Evolutionary conservation across 2,888 invertebrate species (phyloP).

Genomic region (Charanyca ferruginea): DNA sequence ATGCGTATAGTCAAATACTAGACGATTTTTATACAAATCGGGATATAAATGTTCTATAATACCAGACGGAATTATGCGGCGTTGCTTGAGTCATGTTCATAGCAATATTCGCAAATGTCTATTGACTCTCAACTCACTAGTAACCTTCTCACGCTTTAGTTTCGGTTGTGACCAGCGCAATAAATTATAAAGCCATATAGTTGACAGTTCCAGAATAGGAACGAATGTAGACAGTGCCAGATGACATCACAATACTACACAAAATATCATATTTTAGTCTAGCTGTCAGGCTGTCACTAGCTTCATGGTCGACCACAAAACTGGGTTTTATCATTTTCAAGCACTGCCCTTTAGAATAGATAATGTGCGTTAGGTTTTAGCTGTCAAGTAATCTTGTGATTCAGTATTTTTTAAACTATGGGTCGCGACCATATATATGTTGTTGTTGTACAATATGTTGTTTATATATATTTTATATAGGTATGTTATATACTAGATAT

Average conservation of each 20-base stretch:
- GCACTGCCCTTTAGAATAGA: background rate
- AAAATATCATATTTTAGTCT: constrained; percentile 12
- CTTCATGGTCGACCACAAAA: background rate
- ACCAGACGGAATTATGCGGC: background rate
- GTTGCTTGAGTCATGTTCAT: constrained; percentile 9
- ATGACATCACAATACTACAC: constrained; percentile 11
- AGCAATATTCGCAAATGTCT: constrained; percentile 39
- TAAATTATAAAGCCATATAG: constrained; percentile 25
- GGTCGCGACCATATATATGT: too few species aligned
- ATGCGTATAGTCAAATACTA: background rate
- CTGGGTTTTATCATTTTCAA: background rate
- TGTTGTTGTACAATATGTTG: too few species aligned
- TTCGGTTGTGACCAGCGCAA: constrained; percentile 3
- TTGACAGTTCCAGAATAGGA: background rate
- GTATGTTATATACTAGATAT: too few species aligned
- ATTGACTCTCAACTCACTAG: constrained; percentile 50
- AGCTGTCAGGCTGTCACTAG: background rate
- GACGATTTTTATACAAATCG: background rate
- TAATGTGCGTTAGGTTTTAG: background rate
- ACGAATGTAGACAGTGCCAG: background rate
- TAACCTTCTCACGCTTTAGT: constrained; percentile 24
- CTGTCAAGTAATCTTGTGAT: background rate
- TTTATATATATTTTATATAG: too few species aligned
- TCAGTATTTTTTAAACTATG: too few species aligned
- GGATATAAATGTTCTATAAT: background rate